Evolutionary conservation across 2,797 vertebrate species (phyloP).

Genomic region (Synaphobranchus kaupii): DNA sequence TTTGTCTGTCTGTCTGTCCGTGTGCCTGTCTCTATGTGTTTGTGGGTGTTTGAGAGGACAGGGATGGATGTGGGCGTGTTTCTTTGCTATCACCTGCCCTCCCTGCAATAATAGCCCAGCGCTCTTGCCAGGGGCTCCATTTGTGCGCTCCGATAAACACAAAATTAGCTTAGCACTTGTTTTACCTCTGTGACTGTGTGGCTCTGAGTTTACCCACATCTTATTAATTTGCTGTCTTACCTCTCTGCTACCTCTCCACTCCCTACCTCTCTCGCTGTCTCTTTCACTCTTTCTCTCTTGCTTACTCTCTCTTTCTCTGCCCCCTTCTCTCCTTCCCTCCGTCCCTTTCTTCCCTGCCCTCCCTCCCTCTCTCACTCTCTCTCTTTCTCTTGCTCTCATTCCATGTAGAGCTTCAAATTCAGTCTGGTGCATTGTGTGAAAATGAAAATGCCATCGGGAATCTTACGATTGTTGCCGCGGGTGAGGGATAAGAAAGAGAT

Average conservation of each 20-base stretch:
- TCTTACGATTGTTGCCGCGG: neutral
- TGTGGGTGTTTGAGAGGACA: neutral
- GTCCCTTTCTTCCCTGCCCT: neutral
- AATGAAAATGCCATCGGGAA: neutral
- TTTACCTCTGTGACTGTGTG: neutral
- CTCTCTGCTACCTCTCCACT: neutral
- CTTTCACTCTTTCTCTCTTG: neutral
- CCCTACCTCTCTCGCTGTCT: neutral
- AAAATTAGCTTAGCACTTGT: neutral
- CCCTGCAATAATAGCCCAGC: neutral
- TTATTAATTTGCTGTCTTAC: neutral
- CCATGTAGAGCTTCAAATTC: neutral
- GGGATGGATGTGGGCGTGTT: neutral
- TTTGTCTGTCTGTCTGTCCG: neutral
- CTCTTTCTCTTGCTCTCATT: neutral
- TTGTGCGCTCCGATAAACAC: neutral
- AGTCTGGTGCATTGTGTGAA: neutral
- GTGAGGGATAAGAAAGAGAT: slow-evolving; percentile 58
- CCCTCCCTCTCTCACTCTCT: neutral
- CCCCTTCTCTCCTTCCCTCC: neutral
- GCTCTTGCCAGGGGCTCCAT: neutral
- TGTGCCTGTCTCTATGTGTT: neutral
- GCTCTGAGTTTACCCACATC: neutral
- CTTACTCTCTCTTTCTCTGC: neutral
- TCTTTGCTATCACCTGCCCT: neutral